Base-by-base conservation (phyloP, 92 coral and sea anemone genomes). In the Porites lobata region DNA sequence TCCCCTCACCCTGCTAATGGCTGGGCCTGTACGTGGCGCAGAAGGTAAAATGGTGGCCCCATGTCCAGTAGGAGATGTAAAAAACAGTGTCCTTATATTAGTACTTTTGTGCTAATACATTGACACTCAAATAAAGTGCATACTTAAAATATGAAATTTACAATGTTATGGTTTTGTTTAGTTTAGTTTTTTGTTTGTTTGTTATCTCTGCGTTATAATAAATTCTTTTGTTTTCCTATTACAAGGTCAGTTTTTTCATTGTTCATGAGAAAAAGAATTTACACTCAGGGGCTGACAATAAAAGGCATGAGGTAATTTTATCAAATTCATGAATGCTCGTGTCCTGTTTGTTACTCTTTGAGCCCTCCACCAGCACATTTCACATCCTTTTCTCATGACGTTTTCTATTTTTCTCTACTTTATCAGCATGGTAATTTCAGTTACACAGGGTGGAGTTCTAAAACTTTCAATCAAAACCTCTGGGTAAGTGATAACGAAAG, bases 171-270 rank as follows among this genome's bases (percentile, higher is more conserved):
- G 6, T 4, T 38, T 38, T 38, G 47, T 38, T 38, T 4, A 38
- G 47, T 38, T 38, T 10, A 12, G 70, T 65, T 65, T n/a, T 65
- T 65, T 65, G 22, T 18, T 9, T 9, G 21, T 17, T 19, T 21
- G 20, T 7, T 14, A 3, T 6, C 8, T 15, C 24, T 62, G n/a
- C 24, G 7, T 69, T 69, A 18, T 24, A 24, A n/a, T 9, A 9
- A 19, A 3, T 20, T 32, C 26, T 56, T 21, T 38, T 6, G 20
- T 17, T 53, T 64, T 51, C 12, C 32, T 77, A 51, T 43, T 61
- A 22, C n/a, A 78, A 96, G 99, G 94, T 93, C 52, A 96, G 99
- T 80, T 96, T 96, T 79, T 17, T 96, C 65, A 83, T 92, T 64
- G 86, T 82, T 65, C 12, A 20, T 3, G 9, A 13, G 3, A 32